These are phyloP conservation scores for Lamellibrachia luymesi DNA, from an alignment of 1,140 invertebrate species.

Conservation along the genomic window DNA sequence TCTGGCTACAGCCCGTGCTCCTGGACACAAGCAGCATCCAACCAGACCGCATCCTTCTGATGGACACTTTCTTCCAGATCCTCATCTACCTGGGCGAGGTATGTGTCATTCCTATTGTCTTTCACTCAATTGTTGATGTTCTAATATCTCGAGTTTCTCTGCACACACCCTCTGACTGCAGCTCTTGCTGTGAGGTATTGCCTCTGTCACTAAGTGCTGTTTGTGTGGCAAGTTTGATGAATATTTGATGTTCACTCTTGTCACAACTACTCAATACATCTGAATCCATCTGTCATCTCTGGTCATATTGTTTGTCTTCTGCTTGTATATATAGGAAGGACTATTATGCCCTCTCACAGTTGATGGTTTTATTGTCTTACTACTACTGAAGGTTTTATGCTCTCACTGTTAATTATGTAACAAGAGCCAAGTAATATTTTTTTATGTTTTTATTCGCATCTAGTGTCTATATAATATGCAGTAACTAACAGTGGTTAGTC, in stretches of 20 bases:
- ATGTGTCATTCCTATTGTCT: conserved; percentile 32
- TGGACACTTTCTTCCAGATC: conserved; percentile 99
- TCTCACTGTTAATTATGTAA: neutral
- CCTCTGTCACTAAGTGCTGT: no score
- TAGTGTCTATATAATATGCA: neutral
- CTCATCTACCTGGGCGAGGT: conserved; percentile 99
- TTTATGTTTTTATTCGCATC: neutral
- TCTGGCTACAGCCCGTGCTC: conserved; percentile 76
- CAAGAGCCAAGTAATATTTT: neutral
- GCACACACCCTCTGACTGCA: neutral
- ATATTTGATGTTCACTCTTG: no score
- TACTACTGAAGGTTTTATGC: neutral
- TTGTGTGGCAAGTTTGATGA: no score
- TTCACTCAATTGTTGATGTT: neutral
- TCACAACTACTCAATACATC: no score
- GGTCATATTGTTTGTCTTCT: no score
- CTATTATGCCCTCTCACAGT: no score
- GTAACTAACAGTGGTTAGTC: neutral
- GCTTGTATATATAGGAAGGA: no score
- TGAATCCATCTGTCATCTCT: no score
- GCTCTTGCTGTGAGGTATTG: no score
- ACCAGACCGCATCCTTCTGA: conserved; percentile 92
- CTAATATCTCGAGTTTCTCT: no score
- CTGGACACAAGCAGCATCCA: conserved; percentile 97
- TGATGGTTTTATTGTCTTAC: no score